Conservation (phyloP, 1,140 invertebrate species). For the Orius insidiosus region DNA sequence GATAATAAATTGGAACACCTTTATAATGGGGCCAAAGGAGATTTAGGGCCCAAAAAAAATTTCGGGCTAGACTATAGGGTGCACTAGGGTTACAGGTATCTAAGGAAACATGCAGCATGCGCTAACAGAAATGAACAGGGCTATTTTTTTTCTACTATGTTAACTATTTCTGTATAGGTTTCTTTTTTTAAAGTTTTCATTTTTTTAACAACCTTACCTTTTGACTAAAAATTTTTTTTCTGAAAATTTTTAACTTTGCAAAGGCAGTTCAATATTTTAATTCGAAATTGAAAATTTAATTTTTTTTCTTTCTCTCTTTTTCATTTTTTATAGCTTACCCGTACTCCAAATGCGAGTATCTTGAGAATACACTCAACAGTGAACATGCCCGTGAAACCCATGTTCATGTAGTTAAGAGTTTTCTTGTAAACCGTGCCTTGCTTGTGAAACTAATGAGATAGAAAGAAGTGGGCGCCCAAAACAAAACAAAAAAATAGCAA, state of each 20-base stretch:
- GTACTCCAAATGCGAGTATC: constrained; percentile 91
- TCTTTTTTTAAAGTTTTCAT: no score
- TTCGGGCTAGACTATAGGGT: background rate
- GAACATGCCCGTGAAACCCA: constrained; percentile 95
- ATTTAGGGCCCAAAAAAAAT: no score
- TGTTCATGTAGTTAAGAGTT: constrained; percentile 92
- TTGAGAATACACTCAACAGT: constrained; percentile 95
- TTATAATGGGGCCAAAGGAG: constrained; percentile 9
- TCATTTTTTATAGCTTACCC: constrained; percentile 41
- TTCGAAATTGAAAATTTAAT: no score
- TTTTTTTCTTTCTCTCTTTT: constrained; percentile 1
- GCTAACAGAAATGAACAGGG: no score
- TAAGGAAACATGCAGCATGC: no score
- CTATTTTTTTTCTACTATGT: no score
- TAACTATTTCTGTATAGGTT: no score
- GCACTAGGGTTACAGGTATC: background rate
- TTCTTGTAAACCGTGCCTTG: constrained; percentile 73
- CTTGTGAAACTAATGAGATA: constrained; percentile 57
- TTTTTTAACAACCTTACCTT: no score
- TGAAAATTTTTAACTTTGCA: constrained; percentile 5
- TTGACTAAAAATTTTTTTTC: no score
- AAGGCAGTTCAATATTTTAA: constrained; percentile 14
- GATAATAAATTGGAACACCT: background rate
- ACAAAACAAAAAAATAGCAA: constrained; percentile 11
- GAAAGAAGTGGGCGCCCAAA: constrained; percentile 16